Conservation (phyloP, 2,113 vertebrate genomes). For the Anolis sagrei region DNA sequence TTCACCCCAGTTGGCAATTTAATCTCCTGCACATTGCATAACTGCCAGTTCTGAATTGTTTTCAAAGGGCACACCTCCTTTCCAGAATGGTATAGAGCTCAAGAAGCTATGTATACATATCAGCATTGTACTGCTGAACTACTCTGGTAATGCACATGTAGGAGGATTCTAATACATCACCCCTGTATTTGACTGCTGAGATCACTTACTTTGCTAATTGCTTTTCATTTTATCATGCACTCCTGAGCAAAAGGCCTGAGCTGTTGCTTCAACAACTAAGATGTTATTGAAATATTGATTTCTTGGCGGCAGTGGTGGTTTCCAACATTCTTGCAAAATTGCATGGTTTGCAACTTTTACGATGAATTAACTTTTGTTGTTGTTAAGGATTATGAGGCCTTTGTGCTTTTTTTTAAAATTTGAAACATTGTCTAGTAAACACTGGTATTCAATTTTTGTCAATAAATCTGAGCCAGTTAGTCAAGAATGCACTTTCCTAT, state of each 20-base stretch:
- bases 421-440: background rate
- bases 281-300: conserved; percentile 2
- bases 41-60: too few species aligned
- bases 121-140: background rate
- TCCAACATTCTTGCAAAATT: conserved; percentile 4
- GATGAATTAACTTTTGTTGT: background rate
- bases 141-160: background rate
- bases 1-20: too few species aligned
- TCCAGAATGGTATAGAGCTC: background rate
- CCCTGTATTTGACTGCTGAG: background rate
- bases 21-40: too few species aligned
- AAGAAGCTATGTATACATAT: background rate
- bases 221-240: conserved; percentile 21
- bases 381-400: background rate
- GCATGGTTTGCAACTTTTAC: background rate
- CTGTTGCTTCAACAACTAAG: conserved; percentile 16
- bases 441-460: background rate
- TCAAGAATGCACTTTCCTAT: background rate
- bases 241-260: background rate
- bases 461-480: background rate
- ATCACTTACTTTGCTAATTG: conserved; percentile 9
- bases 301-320: background rate
- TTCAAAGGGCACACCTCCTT: background rate
- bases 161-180: background rate
- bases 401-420: conserved; percentile 10